These are phyloP conservation scores for Cryptocephalus moraei DNA, from an alignment of 2,888 invertebrate species.

Conservation along the genomic window DNA sequence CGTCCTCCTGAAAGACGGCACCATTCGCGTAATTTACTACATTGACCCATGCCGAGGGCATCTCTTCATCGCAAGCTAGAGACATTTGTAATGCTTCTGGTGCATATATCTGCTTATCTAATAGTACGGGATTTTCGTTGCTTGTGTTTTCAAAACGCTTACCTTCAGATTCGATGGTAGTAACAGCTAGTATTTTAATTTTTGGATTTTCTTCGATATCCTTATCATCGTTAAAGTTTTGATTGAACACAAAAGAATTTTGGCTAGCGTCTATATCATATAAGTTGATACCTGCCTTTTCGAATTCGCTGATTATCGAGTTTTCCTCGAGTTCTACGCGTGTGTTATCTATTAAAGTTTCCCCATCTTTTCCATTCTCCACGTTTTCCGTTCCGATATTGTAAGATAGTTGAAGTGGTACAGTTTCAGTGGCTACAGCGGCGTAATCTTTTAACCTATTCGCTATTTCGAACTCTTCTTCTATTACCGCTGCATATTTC, in stretches of 20 bases:
- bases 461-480: constrained; percentile 33
- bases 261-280: constrained; percentile 23
- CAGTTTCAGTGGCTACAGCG: constrained; percentile 36
- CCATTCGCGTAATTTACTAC: constrained; percentile 56
- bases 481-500: constrained; percentile 31
- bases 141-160: constrained; percentile 6
- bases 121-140: background rate
- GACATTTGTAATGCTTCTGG: constrained; percentile 60
- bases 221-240: constrained; percentile 4
- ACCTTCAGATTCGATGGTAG: constrained; percentile 24
- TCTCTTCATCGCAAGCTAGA: constrained; percentile 64
- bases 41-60: constrained; percentile 66
- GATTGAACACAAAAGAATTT: background rate
- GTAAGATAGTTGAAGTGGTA: constrained; percentile 33
- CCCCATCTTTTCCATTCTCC: constrained; percentile 30
- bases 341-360: constrained; percentile 31
- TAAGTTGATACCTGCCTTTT: constrained; percentile 33
- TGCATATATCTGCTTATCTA: constrained; percentile 32
- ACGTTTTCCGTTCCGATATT: constrained; percentile 37
- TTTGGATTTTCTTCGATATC: constrained; percentile 9
- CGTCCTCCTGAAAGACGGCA: constrained; percentile 44
- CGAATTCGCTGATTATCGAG: constrained; percentile 37
- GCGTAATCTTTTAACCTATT: constrained; percentile 37
- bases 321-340: constrained; percentile 33
- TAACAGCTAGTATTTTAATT: constrained; percentile 22